Percentiles rank a stretch among this genome's conserved stretches.
These are phyloP conservation scores for Tyto alba DNA, from an alignment of 2,113 vertebrate genomes.

Conservation along the genomic window DNA sequence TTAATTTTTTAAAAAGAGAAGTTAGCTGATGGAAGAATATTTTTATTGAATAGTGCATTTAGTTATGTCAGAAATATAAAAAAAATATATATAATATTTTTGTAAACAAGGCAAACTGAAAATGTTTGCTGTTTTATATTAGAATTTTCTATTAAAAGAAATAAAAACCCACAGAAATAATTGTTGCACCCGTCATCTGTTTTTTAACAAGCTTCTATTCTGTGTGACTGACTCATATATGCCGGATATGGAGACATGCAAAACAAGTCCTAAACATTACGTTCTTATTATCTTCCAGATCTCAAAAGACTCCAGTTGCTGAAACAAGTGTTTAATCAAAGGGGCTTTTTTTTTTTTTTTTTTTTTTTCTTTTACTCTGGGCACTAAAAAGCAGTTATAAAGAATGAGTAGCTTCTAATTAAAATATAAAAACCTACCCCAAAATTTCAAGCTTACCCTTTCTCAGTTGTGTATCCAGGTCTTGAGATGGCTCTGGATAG, in stretches of 20 bases:
- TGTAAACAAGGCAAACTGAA: constrained; percentile 67
- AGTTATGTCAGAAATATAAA: constrained; percentile 70
- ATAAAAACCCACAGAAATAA: constrained; percentile 61
- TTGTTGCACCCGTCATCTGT: constrained; percentile 58
- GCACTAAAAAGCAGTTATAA: neutral
- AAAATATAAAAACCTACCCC: neutral
- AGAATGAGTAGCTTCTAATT: neutral
- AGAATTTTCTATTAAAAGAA: constrained; percentile 66
- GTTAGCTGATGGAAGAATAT: constrained; percentile 57
- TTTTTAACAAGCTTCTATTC: constrained; percentile 60
- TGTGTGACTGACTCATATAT: constrained; percentile 45
- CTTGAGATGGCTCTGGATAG: neutral
- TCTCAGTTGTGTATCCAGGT: neutral
- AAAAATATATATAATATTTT: constrained; percentile 65
- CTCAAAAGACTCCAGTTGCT: neutral
- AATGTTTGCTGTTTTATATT: constrained; percentile 66
- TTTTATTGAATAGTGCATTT: constrained; percentile 66
- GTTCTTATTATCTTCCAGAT: neutral
- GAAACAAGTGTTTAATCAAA: neutral
- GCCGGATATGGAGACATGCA: constrained; percentile 59
- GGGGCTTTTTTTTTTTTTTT: neutral
- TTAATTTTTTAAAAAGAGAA: constrained; percentile 37
- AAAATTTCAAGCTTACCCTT: neutral
- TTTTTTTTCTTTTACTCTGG: neutral
- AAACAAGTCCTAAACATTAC: constrained; percentile 74